Percentiles rank a stretch among this genome's conserved stretches.
Conservation (phyloP, 2,113 vertebrate species). For the Stomatorhinus ivindoensis region DNA sequence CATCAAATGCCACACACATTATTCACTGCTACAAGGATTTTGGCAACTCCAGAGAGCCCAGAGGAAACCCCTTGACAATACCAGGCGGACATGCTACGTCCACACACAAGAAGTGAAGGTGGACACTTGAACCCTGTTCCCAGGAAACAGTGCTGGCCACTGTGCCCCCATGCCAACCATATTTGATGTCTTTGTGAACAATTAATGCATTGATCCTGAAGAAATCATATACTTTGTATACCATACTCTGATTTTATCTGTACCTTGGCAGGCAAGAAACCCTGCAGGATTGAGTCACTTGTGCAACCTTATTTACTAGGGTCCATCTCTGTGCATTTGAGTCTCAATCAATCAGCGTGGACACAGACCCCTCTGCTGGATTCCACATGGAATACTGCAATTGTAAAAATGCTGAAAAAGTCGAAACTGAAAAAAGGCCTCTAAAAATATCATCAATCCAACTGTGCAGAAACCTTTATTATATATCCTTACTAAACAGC, state of each 20-base stretch:
- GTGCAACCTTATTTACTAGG: conserved; percentile 9
- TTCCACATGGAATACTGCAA: conserved; percentile 4
- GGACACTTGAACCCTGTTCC: neutral
- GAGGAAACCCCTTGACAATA: neutral
- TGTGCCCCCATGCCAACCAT: neutral
- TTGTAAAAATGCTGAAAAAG: conserved; percentile 16
- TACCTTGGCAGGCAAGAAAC: neutral
- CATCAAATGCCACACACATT: neutral
- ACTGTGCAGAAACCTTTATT: neutral
- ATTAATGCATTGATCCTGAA: neutral
- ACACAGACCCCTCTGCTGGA: neutral
- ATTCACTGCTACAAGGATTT: neutral
- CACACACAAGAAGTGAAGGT: neutral
- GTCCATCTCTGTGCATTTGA: conserved; percentile 31
- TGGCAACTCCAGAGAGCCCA: too few species aligned
- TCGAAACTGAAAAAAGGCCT: neutral
- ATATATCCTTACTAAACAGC: conserved; percentile 7
- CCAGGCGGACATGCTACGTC: neutral
- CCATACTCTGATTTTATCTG: neutral
- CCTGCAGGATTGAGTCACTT: neutral
- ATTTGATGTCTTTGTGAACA: neutral
- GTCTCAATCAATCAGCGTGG: conserved; percentile 47
- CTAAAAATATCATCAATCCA: neutral
- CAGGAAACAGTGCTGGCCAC: neutral
- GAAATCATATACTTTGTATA: neutral